These are phyloP conservation scores for Arctopsyche grandis DNA, from an alignment of 1,140 invertebrate genomes.

Conservation along the genomic window DNA sequence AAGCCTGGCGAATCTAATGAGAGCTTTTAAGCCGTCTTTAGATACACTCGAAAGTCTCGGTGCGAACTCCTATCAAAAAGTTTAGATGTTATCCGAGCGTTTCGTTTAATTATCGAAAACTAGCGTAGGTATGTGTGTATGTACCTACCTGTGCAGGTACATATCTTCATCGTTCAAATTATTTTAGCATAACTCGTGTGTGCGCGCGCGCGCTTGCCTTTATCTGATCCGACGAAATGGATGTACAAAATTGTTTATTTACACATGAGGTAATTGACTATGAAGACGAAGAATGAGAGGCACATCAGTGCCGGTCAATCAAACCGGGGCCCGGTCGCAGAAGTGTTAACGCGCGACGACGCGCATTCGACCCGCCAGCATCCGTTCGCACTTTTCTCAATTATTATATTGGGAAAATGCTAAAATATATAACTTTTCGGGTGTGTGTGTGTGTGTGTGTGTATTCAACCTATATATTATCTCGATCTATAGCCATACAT, in stretches of 20 bases:
- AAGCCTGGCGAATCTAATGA: too few relatives aligned
- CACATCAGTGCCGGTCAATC: not conserved
- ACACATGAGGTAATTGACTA: constrained; percentile 25
- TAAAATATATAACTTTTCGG: not conserved
- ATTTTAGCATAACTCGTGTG: not conserved
- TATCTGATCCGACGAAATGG: constrained; percentile 29
- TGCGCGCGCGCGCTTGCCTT: not conserved
- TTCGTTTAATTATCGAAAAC: too few relatives aligned
- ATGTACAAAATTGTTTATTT: constrained; percentile 31
- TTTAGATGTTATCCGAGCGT: too few relatives aligned
- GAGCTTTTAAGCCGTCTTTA: too few relatives aligned
- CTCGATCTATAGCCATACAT: constrained; percentile 43
- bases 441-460: not conserved
- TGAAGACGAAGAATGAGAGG: not conserved
- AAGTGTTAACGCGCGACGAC: not conserved
- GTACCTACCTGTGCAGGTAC: too few relatives aligned
- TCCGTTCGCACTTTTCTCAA: too few relatives aligned
- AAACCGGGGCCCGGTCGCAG: not conserved
- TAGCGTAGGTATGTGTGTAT: too few relatives aligned
- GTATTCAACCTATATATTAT: constrained; percentile 32
- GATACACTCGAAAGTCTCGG: too few relatives aligned
- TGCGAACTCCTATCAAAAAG: too few relatives aligned
- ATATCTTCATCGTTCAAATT: constrained; percentile 13
- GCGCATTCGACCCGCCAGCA: not conserved
- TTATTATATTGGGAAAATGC: too few relatives aligned